These are phyloP conservation scores for Tursiops truncatus DNA, from an alignment of 2,113 vertebrate genomes.

Conservation along the genomic window DNA sequence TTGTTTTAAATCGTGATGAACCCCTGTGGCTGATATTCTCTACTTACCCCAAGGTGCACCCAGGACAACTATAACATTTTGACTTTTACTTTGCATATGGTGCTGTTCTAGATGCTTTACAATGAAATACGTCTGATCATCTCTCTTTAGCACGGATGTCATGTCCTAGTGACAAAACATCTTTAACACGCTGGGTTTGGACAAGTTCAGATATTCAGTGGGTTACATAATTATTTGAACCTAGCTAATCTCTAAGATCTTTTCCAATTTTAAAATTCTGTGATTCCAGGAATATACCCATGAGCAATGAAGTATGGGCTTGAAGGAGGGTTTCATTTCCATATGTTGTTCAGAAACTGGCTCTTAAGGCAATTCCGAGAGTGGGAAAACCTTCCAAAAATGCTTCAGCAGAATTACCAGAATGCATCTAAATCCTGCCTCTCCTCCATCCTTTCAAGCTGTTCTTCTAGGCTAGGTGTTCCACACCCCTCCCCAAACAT, in stretches of 20 bases:
- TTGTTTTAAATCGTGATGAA: not conserved
- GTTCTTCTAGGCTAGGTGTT: no score
- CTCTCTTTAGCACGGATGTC: not conserved
- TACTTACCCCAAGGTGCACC: not conserved
- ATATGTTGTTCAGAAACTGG: not conserved
- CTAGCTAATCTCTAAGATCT: not conserved
- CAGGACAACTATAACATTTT: not conserved
- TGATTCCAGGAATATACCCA: not conserved
- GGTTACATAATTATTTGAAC: not conserved
- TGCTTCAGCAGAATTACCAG: not conserved
- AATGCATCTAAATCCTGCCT: not conserved
- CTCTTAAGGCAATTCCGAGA: not conserved
- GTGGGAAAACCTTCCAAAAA: not conserved
- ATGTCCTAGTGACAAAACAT: not conserved
- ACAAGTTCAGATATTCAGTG: not conserved
- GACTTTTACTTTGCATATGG: not conserved
- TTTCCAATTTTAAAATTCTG: not conserved
- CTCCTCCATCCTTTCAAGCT: not conserved
- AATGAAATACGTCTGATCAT: not conserved
- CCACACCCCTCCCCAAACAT: not conserved
- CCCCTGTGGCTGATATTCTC: not conserved
- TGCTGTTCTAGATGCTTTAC: not conserved
- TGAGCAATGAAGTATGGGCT: not conserved
- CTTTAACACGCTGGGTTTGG: not conserved
- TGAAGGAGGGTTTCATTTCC: not conserved